Evolutionary conservation across 2,113 vertebrate species (phyloP).

Genomic region (Ameiurus melas): DNA sequence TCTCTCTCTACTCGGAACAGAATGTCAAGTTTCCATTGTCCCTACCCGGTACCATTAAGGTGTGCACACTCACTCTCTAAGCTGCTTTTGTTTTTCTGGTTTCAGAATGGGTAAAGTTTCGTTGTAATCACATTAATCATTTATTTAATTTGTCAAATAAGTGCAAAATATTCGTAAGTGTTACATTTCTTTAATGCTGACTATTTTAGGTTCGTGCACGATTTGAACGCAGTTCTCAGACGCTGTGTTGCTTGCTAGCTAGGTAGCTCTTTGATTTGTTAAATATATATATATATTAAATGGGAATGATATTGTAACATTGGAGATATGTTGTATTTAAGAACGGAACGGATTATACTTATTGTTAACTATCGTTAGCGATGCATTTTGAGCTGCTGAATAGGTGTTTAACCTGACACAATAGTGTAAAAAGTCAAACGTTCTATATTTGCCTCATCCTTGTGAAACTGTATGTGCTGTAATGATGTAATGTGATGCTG

Average conservation of each 20-base stretch:
- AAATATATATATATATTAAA: no score
- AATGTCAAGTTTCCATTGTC: neutral
- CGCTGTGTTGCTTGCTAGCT: neutral
- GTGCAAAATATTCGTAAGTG: neutral
- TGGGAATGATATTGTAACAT: neutral
- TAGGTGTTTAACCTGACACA: neutral
- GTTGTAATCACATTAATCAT: neutral
- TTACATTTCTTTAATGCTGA: neutral
- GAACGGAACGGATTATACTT: neutral
- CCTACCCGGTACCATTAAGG: slow-evolving; percentile 21
- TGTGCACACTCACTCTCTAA: slow-evolving; percentile 16
- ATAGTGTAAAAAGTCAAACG: neutral
- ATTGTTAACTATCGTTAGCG: neutral
- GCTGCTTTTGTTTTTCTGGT: slow-evolving; percentile 22
- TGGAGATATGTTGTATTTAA: neutral
- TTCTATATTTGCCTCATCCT: neutral
- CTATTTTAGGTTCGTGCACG: neutral
- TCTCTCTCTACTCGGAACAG: slow-evolving; percentile 35
- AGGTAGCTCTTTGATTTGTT: neutral
- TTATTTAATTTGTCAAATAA: neutral
- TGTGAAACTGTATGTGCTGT: neutral
- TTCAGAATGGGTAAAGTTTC: slow-evolving; percentile 39
- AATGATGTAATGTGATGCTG: neutral
- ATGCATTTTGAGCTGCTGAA: neutral
- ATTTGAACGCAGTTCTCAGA: neutral